Conservation (phyloP, 2,113 vertebrate species). For the Acanthisitta chloris region DNA sequence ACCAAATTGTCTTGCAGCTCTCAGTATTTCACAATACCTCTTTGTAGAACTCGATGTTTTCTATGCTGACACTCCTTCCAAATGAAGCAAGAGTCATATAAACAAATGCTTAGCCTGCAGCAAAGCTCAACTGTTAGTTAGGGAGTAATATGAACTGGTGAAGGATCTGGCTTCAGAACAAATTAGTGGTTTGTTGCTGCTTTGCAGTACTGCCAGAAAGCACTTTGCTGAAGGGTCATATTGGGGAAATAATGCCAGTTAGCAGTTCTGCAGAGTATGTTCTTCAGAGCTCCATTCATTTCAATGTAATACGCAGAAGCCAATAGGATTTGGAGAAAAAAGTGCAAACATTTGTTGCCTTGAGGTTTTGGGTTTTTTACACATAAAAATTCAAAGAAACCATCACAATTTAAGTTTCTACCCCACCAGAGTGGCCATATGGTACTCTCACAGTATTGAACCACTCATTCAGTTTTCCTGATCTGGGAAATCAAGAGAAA, state of each 20-base stretch:
- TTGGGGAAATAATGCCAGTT: background rate
- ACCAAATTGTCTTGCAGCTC: background rate
- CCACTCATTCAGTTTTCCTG: background rate
- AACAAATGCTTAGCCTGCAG: constrained; percentile 13
- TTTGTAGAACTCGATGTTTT: background rate
- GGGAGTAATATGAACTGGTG: background rate
- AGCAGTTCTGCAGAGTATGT: background rate
- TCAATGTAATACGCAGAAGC: background rate
- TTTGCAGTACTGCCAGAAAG: background rate
- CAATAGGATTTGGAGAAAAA: background rate
- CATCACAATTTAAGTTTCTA: background rate
- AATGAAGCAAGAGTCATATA: background rate
- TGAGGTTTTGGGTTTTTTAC: background rate
- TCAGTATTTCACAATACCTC: background rate
- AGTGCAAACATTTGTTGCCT: background rate
- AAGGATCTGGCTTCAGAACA: background rate
- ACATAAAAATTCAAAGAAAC: background rate
- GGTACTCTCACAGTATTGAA: background rate
- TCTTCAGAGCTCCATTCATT: background rate
- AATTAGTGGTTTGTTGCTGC: background rate
- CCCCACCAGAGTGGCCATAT: background rate
- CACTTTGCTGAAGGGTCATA: background rate
- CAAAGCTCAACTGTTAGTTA: background rate
- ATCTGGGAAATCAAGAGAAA: background rate
- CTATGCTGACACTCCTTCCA: background rate